Evolutionary conservation across 2,113 vertebrate genomes (phyloP), one percentile per base, ranked within the genome.

Genomic region (human (Homo sapiens)): DNA sequence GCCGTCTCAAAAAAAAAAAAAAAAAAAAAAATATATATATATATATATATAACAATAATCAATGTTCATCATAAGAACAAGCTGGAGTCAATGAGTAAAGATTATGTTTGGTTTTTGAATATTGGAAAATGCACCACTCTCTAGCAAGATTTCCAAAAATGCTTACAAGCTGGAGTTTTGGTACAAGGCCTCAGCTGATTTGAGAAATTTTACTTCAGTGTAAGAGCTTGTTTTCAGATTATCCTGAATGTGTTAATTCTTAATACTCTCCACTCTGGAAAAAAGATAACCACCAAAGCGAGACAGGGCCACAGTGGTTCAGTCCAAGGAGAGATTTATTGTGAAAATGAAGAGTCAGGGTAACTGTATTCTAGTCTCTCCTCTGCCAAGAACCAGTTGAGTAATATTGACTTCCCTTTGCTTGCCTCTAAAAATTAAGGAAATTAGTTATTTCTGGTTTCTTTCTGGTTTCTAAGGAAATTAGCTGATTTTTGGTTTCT

Each of bases 121-220:
- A 68, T 1, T 73, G 22, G 40, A 84, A 84, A 84, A 93, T 45
- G 16, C 30, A 84, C 13, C n/a, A 68, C 38, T 88, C 30, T 94
- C 81, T 79, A 66, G 17, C 40, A 93, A 92, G 78, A 38, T 25
- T 68, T 79, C 14, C 70, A 94, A 72, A 57, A 78, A 94, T 82
- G 32, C 38, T 80, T 88, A 38, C 45, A 79, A 66, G 40, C 40
- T 40, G 3, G 45, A 93, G 30, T 82, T 81, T 45, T 85, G 16
- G 2, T 86, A 59, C 23, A 13, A 87, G 8, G 25, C 6, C 23
- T 96, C 45, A 72, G n/a, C 35, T 78, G 82, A 70, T 96, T 25
- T 78, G n/a, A 90, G 88, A 96, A 96, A 90, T 82, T 89, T 43
- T 79, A 93, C 76, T 87, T 79, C 59, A 12, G 43, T 52, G 48